Evolutionary conservation across 2,797 vertebrate genomes (phyloP).

Genomic region (Phrynocephalus guinanensis): DNA sequence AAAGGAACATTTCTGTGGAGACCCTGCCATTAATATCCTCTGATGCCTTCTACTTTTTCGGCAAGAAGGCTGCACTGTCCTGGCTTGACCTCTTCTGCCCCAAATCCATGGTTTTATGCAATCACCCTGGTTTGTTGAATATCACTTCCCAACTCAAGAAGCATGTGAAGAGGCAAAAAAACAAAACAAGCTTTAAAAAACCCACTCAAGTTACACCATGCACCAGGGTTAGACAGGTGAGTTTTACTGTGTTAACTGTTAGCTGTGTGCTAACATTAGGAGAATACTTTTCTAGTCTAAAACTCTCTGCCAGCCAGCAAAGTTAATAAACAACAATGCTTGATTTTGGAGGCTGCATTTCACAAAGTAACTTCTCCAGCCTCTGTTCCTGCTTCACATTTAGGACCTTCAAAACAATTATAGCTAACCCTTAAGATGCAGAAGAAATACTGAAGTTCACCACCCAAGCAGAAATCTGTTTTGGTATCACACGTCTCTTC

Average conservation of each 20-base stretch:
- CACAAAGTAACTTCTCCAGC: neutral
- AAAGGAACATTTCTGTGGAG: neutral
- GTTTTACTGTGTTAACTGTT: neutral
- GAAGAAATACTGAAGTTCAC: too few relatives aligned
- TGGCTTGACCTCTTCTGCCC: neutral
- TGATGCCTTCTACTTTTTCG: neutral
- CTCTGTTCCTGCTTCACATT: neutral
- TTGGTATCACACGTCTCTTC: too few relatives aligned
- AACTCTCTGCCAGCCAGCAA: neutral
- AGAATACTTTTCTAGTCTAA: neutral
- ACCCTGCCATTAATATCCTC: neutral
- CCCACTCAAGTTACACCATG: neutral
- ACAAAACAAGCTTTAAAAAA: neutral
- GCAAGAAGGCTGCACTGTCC: neutral
- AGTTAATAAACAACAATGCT: neutral
- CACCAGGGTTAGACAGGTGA: neutral
- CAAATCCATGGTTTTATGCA: constrained; percentile 11
- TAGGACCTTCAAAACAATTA: neutral
- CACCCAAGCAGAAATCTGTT: too few relatives aligned
- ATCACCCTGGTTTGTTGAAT: neutral
- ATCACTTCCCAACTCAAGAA: neutral
- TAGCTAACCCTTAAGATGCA: too few relatives aligned
- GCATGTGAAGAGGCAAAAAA: neutral
- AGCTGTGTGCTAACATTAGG: too few relatives aligned
- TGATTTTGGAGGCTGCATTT: neutral